Evolutionary conservation across 2,888 invertebrate genomes (phyloP).

Genomic region (Zonitis immaculata): DNA sequence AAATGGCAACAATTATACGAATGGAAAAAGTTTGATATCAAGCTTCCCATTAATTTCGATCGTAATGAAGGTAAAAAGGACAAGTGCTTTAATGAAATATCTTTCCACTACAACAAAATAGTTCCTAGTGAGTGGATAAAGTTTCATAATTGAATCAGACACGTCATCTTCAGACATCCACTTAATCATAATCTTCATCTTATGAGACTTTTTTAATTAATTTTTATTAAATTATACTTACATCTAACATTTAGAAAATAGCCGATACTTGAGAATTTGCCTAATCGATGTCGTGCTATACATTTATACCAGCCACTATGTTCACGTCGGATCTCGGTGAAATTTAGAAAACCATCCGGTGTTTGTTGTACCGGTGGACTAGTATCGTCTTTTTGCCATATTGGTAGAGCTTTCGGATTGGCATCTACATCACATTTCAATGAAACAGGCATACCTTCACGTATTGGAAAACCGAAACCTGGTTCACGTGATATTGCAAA

Average conservation of each 20-base stretch:
- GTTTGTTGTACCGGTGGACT: constrained; percentile 59
- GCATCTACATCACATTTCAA: constrained; percentile 91
- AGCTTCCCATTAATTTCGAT: neutral
- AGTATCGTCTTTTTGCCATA: constrained; percentile 67
- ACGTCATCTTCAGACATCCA: constrained; percentile 35
- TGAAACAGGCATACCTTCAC: constrained; percentile 84
- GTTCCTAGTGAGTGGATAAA: constrained; percentile 34
- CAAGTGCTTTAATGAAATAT: neutral
- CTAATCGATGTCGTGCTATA: constrained; percentile 75
- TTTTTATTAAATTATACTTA: no score
- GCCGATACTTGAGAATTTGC: constrained; percentile 83
- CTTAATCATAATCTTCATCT: constrained; percentile 35
- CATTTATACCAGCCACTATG: constrained; percentile 94
- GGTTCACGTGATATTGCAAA: constrained; percentile 90
- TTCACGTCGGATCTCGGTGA: constrained; percentile 69
- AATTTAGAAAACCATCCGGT: constrained; percentile 78
- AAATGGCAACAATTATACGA: no score
- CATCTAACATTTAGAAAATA: constrained; percentile 86
- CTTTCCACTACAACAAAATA: constrained; percentile 21
- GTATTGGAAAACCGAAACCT: constrained; percentile 85
- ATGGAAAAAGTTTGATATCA: neutral
- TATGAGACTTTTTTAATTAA: no score
- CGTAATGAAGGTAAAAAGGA: neutral
- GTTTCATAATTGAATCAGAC: constrained; percentile 33
- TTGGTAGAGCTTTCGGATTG: constrained; percentile 80